Evolutionary conservation across 2,797 vertebrate genomes (phyloP).

Genomic region (Steatocranus sp.): DNA sequence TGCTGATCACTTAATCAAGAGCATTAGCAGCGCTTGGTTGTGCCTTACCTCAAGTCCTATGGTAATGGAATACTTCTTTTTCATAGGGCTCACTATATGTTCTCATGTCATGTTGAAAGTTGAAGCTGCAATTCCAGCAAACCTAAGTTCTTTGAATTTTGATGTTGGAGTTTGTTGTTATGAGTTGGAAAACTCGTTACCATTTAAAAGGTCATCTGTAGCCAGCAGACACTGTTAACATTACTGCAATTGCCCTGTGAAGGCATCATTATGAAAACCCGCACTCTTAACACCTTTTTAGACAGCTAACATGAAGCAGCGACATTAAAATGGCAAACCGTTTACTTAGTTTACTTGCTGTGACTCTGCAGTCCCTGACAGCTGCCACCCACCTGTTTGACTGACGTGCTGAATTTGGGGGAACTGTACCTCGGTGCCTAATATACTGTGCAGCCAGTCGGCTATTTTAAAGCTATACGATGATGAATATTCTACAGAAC

Average conservation of each 20-base stretch:
- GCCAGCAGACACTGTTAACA: slow-evolving; percentile 23
- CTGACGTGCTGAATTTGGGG: neutral
- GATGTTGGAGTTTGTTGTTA: neutral
- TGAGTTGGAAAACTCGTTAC: neutral
- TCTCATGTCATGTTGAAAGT: neutral
- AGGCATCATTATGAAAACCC: neutral
- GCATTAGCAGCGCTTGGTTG: neutral
- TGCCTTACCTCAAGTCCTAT: neutral
- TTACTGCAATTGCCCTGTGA: neutral
- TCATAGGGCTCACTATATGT: neutral
- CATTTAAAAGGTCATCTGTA: neutral
- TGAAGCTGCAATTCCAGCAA: neutral
- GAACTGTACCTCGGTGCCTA: neutral
- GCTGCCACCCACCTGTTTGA: neutral
- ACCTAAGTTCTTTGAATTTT: neutral
- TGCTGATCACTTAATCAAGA: neutral
- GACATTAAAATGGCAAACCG: neutral
- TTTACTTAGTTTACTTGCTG: neutral
- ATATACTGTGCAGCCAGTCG: neutral
- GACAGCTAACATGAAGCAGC: neutral
- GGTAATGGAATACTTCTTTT: neutral
- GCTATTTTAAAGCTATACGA: neutral
- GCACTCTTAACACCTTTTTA: neutral
- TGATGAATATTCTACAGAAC: neutral
- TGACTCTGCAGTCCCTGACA: neutral